A percentile compares a stretch with the other conserved stretches of the same genome.
phyloP scores from a whole-genome alignment of 2,797 vertebrate species.

The Smutsia temminckii region DNA sequence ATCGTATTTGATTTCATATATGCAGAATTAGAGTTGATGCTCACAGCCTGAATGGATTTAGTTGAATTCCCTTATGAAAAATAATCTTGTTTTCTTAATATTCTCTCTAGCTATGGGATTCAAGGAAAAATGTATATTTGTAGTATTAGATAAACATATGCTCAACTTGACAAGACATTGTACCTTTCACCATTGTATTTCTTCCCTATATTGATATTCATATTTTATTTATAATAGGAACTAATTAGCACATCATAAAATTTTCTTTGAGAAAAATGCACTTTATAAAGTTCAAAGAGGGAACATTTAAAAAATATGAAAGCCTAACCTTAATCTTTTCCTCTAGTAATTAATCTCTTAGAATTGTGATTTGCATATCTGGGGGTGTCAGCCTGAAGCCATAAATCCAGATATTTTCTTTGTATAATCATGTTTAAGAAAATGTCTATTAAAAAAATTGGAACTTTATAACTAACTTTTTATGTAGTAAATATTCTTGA shows the following conservation, averaged over 20 bases:
- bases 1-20: not conserved
- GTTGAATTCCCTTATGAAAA: not conserved
- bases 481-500: not conserved
- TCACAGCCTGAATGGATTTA: not conserved
- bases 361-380: not conserved
- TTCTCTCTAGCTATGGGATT: not conserved
- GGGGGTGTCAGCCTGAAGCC: not conserved
- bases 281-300: not conserved
- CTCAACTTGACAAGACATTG: not conserved
- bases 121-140: not conserved
- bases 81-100: not conserved
- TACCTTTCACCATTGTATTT: not conserved
- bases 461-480: not conserved
- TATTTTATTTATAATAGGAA: conserved; percentile 31
- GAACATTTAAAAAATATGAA: not conserved
- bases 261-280: not conserved
- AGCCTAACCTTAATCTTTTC: not conserved
- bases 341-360: not conserved
- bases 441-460: not conserved
- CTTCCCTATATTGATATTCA: not conserved
- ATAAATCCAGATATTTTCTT: not conserved
- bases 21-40: not conserved
- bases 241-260: not conserved
- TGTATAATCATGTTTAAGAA: not conserved
- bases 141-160: not conserved